Evolutionary conservation across 2,113 vertebrate species (phyloP).

Genomic region (Cephalopterus ornatus): DNA sequence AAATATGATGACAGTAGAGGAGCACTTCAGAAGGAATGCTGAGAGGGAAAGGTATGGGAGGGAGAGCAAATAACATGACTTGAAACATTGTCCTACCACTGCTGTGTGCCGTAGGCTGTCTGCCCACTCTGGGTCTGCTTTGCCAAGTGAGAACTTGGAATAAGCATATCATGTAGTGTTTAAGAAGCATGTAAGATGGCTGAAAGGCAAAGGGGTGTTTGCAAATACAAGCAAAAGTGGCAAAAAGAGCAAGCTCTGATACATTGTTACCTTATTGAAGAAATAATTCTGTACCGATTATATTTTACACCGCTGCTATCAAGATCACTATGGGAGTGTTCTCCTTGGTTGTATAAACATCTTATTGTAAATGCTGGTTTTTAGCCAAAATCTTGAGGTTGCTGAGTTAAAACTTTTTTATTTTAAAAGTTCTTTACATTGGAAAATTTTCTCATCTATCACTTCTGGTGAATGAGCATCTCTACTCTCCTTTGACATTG

Average conservation of each 20-base stretch:
- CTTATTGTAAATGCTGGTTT: slow-evolving; percentile 40
- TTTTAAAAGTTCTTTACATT: slow-evolving; percentile 51
- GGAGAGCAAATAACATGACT: background rate
- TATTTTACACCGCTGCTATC: slow-evolving; percentile 33
- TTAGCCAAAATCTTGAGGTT: slow-evolving; percentile 24
- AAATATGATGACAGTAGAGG: background rate
- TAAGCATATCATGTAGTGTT: background rate
- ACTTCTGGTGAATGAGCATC: background rate
- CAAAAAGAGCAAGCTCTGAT: background rate
- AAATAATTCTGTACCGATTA: background rate
- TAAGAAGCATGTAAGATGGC: background rate
- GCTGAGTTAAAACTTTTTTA: background rate
- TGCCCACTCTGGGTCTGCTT: background rate
- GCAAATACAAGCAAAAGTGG: background rate
- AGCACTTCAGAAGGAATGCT: background rate
- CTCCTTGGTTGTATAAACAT: slow-evolving; percentile 20
- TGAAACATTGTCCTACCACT: background rate
- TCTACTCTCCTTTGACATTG: background rate
- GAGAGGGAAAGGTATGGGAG: background rate
- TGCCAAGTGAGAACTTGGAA: background rate
- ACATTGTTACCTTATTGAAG: background rate
- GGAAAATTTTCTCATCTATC: slow-evolving; percentile 20
- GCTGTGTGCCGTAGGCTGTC: background rate
- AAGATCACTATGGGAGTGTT: slow-evolving; percentile 31
- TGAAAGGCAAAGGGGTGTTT: background rate